These are phyloP conservation scores for Byasa hedistus DNA, from an alignment of 2,888 invertebrate genomes.

Conservation along the genomic window DNA sequence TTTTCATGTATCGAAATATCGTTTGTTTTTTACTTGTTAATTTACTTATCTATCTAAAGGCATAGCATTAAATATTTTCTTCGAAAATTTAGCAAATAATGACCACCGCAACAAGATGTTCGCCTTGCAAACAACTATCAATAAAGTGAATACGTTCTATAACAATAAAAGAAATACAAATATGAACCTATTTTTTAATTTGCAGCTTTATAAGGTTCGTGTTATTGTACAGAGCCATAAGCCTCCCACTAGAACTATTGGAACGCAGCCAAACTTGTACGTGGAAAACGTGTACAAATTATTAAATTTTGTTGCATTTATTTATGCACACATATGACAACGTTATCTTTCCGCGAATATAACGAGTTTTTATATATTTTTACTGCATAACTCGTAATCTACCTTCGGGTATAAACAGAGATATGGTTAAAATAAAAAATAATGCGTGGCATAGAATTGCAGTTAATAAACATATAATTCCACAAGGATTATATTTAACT, in stretches of 20 bases:
- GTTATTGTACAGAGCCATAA: background rate
- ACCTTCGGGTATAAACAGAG: background rate
- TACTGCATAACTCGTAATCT: background rate
- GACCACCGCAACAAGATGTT: background rate
- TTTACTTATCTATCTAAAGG: no score
- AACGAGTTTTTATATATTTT: background rate
- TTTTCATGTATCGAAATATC: no score
- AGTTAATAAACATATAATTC: no score
- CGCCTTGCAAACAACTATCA: background rate
- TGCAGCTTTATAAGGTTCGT: background rate
- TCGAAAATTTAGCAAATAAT: background rate
- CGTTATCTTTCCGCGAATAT: background rate
- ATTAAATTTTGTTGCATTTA: slow-evolving; percentile 23
- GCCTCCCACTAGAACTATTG: slow-evolving; percentile 4
- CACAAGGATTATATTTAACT: no score
- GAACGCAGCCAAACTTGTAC: slow-evolving; percentile 10
- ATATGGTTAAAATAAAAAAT: background rate
- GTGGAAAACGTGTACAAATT: slow-evolving; percentile 16
- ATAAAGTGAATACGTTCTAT: background rate
- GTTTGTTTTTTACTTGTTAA: no score
- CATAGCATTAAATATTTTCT: background rate
- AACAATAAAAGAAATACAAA: background rate
- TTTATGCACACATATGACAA: slow-evolving; percentile 8
- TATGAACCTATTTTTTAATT: background rate
- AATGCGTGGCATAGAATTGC: background rate